Evolutionary conservation across 1,140 invertebrate genomes (phyloP).

Genomic region (Caerostris darwini): DNA sequence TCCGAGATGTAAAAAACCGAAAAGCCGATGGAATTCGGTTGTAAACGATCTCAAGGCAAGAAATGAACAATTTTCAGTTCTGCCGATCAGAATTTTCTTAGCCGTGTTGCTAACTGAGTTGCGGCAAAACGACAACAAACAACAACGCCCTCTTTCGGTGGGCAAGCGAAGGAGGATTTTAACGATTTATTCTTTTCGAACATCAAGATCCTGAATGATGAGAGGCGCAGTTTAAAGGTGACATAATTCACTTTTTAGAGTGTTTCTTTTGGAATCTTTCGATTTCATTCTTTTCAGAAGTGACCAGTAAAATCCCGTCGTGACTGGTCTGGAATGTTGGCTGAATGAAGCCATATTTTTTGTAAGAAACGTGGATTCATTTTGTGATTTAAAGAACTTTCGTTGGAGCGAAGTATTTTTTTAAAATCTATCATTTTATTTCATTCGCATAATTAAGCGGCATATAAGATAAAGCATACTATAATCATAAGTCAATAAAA

Average conservation of each 20-base stretch:
- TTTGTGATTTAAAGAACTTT: no score
- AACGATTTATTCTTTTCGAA: not conserved
- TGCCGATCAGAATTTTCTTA: not conserved
- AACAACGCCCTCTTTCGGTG: slow-evolving; percentile 40
- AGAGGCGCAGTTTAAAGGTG: not conserved
- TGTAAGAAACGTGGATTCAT: no score
- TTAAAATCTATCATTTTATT: no score
- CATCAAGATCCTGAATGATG: not conserved
- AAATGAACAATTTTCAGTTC: not conserved
- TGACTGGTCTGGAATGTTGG: no score
- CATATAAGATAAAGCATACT: no score
- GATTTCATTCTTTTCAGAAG: no score
- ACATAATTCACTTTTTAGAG: not conserved
- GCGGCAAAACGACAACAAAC: slow-evolving; percentile 72
- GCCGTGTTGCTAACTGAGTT: slow-evolving; percentile 33
- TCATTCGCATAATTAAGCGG: no score
- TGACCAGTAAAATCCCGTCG: no score
- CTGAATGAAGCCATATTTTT: no score
- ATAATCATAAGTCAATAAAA: no score
- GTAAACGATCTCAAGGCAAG: not conserved
- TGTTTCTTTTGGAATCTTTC: no score
- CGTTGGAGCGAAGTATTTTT: no score
- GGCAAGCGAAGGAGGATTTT: not conserved
- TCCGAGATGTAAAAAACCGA: not conserved
- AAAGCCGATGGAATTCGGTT: not conserved